A percentile compares a stretch with the other conserved stretches of the same genome.
phyloP scores from a whole-genome alignment of 2,888 invertebrate species.

The Yponomeuta cagnagella region DNA sequence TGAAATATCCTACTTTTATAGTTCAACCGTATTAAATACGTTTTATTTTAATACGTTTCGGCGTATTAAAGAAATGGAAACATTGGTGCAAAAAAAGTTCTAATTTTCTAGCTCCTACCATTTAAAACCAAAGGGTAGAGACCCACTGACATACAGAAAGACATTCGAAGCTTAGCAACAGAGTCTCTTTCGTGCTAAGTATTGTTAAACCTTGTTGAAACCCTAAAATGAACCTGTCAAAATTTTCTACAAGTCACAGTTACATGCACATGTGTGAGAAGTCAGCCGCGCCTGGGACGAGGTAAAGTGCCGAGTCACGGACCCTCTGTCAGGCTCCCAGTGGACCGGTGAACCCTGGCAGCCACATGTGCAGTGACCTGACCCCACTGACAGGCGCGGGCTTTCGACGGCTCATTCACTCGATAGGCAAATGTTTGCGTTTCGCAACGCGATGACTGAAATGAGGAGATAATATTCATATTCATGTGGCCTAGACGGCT shows the following conservation, averaged over 20 bases:
- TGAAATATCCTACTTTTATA: no score
- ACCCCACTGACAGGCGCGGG: conserved; percentile 2
- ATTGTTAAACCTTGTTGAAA: conserved; percentile 22
- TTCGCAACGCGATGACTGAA: neutral
- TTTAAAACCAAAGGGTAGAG: no score
- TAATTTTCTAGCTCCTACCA: no score
- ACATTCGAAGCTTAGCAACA: no score
- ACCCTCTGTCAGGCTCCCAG: conserved; percentile 69
- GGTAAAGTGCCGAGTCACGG: conserved; percentile 51
- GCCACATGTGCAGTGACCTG: conserved; percentile 43
- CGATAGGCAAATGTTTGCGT: conserved; percentile 5
- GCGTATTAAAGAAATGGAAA: no score
- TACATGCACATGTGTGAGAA: conserved; percentile 43
- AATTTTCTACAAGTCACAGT: conserved; percentile 52
- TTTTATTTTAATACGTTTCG: no score
- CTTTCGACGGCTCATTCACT: neutral
- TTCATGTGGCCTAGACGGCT: neutral
- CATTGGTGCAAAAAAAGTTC: no score
- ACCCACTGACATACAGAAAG: no score
- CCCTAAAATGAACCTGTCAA: conserved; percentile 64
- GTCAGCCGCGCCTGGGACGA: conserved; percentile 37
- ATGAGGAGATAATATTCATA: neutral
- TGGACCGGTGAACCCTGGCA: conserved; percentile 54
- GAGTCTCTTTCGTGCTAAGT: no score
- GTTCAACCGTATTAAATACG: no score